Percentiles rank a stretch among this genome's conserved stretches.
Conservation (phyloP, 2,888 invertebrate species). For the Pachycephus smyrnensis region DNA sequence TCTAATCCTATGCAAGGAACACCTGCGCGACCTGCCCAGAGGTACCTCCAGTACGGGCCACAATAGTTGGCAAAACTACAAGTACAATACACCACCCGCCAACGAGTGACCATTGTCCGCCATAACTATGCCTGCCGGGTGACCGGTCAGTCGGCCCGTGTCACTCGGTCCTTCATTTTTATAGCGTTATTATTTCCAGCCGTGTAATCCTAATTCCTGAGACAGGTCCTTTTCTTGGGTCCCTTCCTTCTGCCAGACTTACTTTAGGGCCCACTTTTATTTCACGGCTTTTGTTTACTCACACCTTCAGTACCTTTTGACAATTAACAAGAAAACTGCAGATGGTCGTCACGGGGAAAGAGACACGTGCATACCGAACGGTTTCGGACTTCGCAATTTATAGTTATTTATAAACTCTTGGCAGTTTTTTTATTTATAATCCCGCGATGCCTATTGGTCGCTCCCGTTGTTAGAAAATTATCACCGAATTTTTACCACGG, state of each 20-base stretch:
- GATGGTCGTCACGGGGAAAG: background rate
- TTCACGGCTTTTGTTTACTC: slow-evolving; percentile 38
- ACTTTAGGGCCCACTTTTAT: slow-evolving; percentile 5
- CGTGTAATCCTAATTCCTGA: slow-evolving; percentile 54
- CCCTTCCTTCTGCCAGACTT: background rate
- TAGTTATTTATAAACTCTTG: background rate
- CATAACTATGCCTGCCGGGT: slow-evolving; percentile 19
- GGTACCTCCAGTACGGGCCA: background rate
- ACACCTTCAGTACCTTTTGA: slow-evolving; percentile 16
- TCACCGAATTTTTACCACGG: background rate
- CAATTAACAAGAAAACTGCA: slow-evolving; percentile 28
- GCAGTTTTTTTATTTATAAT: too few relatives aligned
- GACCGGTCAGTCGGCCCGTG: slow-evolving; percentile 35
- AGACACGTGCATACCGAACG: background rate
- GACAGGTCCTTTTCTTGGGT: slow-evolving; percentile 31
- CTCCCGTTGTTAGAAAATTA: background rate
- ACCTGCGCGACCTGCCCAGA: slow-evolving; percentile 31
- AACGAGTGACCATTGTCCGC: slow-evolving; percentile 55
- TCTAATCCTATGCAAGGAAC: slow-evolving; percentile 15
- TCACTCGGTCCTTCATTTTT: slow-evolving; percentile 43
- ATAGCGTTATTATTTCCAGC: slow-evolving; percentile 48
- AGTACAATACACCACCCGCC: slow-evolving; percentile 56
- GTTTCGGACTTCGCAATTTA: background rate
- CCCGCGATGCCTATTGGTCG: background rate
- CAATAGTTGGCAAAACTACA: slow-evolving; percentile 42